A percentile compares a stretch with the other conserved stretches of the same genome.
phyloP scores from a whole-genome alignment of 1,140 invertebrate genomes.

The Limonius californicus region DNA sequence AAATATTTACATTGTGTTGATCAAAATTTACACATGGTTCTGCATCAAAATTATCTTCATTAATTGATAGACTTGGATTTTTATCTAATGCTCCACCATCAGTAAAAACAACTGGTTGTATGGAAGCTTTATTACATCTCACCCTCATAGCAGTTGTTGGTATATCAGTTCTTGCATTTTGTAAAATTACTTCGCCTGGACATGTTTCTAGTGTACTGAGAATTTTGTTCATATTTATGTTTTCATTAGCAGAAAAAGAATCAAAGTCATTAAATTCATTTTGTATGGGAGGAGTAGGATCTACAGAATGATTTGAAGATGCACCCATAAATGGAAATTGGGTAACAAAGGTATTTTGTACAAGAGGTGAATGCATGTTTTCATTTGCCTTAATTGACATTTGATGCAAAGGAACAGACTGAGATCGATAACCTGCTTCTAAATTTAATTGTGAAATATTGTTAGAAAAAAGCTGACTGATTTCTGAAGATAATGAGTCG shows the following conservation, averaged over 20 bases:
- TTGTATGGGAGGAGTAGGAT: slow-evolving; percentile 40
- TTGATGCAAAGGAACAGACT: slow-evolving; percentile 70
- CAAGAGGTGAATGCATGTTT: slow-evolving; percentile 43
- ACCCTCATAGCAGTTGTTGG: neutral
- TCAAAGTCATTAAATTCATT: slow-evolving; percentile 67
- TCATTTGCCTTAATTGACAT: slow-evolving; percentile 49
- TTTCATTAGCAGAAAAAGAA: slow-evolving; percentile 51
- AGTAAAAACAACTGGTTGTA: neutral
- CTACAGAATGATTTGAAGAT: slow-evolving; percentile 1
- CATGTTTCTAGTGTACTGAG: slow-evolving; percentile 48
- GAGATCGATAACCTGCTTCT: slow-evolving; percentile 56
- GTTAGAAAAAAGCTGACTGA: slow-evolving; percentile 54
- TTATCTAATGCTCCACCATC: neutral
- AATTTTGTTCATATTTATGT: slow-evolving; percentile 51
- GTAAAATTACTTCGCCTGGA: neutral
- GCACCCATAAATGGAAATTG: slow-evolving; percentile 15
- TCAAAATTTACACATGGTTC: neutral
- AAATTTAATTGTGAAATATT: slow-evolving; percentile 31
- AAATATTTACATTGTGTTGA: slow-evolving; percentile 5
- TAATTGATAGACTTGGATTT: neutral
- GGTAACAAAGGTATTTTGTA: slow-evolving; percentile 16
- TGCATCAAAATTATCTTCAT: neutral
- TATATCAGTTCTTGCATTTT: neutral
- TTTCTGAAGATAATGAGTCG: slow-evolving; percentile 49
- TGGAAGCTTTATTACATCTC: no score